A percentile compares a stretch with the other conserved stretches of the same genome.
These are phyloP conservation scores for Gymnocheta viridis DNA, from an alignment of 2,888 invertebrate genomes.

Conservation along the genomic window DNA sequence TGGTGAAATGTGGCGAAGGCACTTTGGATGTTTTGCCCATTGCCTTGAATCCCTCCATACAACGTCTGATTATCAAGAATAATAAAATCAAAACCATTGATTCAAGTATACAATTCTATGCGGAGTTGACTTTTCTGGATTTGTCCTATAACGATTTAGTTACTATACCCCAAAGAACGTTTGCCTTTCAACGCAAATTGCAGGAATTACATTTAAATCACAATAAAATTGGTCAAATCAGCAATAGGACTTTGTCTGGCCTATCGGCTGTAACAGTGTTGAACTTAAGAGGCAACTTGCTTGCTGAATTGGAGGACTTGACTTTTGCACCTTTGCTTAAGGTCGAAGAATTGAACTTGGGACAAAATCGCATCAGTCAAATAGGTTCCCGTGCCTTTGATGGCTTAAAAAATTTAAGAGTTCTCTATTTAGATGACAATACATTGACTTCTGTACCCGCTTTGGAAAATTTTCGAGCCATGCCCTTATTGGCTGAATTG, in stretches of 20 bases:
- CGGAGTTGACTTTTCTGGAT: slow-evolving; percentile 92
- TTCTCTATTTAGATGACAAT: slow-evolving; percentile 92
- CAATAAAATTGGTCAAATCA: slow-evolving; percentile 91
- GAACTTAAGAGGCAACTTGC: slow-evolving; percentile 90
- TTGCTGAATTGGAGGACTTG: slow-evolving; percentile 89
- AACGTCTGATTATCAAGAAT: slow-evolving; percentile 91
- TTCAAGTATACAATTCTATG: slow-evolving; percentile 94
- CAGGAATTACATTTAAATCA: slow-evolving; percentile 92
- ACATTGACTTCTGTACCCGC: slow-evolving; percentile 90
- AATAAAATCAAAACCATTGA: slow-evolving; percentile 94
- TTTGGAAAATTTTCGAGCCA: slow-evolving; percentile 85
- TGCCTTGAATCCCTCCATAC: slow-evolving; percentile 94
- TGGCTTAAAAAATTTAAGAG: slow-evolving; percentile 88
- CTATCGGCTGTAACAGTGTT: slow-evolving; percentile 90
- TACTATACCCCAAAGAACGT: slow-evolving; percentile 90
- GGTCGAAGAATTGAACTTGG: slow-evolving; percentile 92
- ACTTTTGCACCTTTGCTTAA: slow-evolving; percentile 89
- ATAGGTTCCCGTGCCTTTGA: slow-evolving; percentile 90
- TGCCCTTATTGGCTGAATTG: slow-evolving; percentile 91
- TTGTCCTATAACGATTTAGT: slow-evolving; percentile 92
- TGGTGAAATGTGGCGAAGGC: slow-evolving; percentile 92
- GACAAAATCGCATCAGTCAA: slow-evolving; percentile 91
- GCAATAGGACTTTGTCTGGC: slow-evolving; percentile 91
- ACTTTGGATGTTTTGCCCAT: slow-evolving; percentile 94
- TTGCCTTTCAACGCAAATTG: slow-evolving; percentile 90